Conservation (phyloP, 2,113 vertebrate species). For the Heteronetta atricapilla region DNA sequence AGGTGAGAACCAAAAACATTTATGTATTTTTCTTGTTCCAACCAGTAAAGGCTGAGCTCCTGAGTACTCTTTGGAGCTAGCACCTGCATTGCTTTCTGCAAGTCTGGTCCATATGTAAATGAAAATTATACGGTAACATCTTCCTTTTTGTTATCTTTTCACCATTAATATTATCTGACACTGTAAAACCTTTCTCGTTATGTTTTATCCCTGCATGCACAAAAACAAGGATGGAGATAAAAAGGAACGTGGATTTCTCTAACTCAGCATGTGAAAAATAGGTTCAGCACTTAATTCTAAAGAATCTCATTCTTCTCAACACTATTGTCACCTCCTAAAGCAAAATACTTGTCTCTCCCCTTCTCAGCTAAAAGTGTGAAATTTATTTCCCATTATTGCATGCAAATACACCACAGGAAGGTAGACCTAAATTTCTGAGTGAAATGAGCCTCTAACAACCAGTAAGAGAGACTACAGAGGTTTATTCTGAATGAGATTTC, state of each 20-base stretch:
- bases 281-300: background rate
- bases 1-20: background rate
- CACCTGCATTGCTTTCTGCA: background rate
- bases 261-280: background rate
- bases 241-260: background rate
- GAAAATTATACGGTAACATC: background rate
- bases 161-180: background rate
- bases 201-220: background rate
- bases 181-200: background rate
- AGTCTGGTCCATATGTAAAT: background rate
- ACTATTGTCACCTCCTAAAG: background rate
- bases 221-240: background rate
- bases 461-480: background rate
- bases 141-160: background rate
- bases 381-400: background rate
- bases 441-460: background rate
- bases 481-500: background rate
- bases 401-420: background rate
- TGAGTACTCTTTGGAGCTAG: background rate
- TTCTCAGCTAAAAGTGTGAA: background rate
- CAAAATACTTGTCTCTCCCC: background rate
- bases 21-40: background rate
- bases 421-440: background rate
- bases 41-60: background rate
- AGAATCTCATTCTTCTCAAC: background rate